These are phyloP conservation scores for Pan paniscus DNA, from an alignment of 2,113 vertebrate genomes.

Conservation along the genomic window DNA sequence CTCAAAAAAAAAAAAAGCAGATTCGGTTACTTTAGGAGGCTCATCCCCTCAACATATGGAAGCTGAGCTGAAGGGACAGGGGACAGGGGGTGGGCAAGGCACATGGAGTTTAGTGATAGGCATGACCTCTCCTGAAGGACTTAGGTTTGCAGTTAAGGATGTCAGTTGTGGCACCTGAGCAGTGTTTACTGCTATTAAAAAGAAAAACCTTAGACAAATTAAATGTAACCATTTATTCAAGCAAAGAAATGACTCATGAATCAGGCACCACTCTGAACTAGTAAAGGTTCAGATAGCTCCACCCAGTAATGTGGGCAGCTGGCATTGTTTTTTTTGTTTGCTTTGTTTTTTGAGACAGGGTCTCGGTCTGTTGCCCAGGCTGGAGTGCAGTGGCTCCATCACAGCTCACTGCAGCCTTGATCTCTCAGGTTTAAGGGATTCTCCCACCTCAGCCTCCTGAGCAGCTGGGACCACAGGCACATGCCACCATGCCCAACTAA, in stretches of 20 bases:
- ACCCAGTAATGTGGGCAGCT: no score
- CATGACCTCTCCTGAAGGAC: neutral
- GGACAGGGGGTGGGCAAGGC: neutral
- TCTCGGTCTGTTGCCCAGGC: no score
- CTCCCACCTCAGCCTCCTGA: no score
- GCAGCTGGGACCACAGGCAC: no score
- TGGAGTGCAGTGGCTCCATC: no score
- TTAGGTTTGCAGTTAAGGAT: neutral
- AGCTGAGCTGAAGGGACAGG: neutral
- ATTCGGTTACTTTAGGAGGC: neutral
- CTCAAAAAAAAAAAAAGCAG: no score
- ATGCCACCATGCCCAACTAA: no score
- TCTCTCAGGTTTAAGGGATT: no score
- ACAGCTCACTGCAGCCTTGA: no score
- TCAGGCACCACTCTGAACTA: neutral
- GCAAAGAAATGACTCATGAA: neutral
- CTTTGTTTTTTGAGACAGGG: no score
- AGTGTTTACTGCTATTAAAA: neutral
- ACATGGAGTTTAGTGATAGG: neutral
- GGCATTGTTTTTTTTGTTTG: no score
- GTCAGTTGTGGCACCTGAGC: neutral
- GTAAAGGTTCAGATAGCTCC: neutral
- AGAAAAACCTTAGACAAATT: neutral
- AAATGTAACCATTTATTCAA: neutral
- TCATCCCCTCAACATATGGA: neutral